Conservation (phyloP, 2,797 vertebrate genomes). For the Masticophis lateralis region DNA sequence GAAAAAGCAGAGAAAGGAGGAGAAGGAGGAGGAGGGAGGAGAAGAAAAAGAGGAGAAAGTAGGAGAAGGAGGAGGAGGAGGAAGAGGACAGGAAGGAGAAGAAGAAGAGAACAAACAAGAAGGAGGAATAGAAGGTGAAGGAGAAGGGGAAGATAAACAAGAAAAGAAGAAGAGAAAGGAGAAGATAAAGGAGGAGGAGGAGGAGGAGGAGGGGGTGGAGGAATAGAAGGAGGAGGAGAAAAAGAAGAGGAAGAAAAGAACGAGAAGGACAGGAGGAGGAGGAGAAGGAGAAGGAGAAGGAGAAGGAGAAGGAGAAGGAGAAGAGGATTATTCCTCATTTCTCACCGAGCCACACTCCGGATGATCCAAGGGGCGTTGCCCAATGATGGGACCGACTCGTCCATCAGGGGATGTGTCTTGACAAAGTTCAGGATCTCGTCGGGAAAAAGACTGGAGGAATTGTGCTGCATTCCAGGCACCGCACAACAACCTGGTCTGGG, state of each 20-base stretch:
- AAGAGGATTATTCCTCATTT: not conserved
- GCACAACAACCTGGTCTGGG: conserved; percentile 89
- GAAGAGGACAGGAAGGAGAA: rapidly evolving
- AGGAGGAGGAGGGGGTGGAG: rapidly evolving
- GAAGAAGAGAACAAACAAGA: too few species aligned
- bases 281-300: rapidly evolving
- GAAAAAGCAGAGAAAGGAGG: too few species aligned
- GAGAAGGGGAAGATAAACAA: too few species aligned
- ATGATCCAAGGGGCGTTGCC: conserved; percentile 90
- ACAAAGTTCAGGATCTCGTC: conserved; percentile 96
- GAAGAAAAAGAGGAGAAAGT: too few species aligned
- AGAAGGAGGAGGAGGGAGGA: too few species aligned
- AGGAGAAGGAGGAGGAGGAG: too few species aligned
- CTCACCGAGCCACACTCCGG: conserved; percentile 89
- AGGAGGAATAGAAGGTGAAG: too few species aligned
- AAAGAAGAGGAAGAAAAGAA: too few species aligned
- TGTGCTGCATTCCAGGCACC: conserved; percentile 83
- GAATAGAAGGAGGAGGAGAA: too few species aligned
- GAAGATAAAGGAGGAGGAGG: too few species aligned
- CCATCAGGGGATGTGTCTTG: conserved; percentile 95
- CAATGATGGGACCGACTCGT: conserved; percentile 87
- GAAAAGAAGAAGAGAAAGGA: too few species aligned
- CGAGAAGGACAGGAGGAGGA: too few species aligned
- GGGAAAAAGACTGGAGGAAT: conserved; percentile 88
- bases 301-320: rapidly evolving